Base-by-base conservation (phyloP, 2,797 vertebrate species). In the Protosalanx chinensis region DNA sequence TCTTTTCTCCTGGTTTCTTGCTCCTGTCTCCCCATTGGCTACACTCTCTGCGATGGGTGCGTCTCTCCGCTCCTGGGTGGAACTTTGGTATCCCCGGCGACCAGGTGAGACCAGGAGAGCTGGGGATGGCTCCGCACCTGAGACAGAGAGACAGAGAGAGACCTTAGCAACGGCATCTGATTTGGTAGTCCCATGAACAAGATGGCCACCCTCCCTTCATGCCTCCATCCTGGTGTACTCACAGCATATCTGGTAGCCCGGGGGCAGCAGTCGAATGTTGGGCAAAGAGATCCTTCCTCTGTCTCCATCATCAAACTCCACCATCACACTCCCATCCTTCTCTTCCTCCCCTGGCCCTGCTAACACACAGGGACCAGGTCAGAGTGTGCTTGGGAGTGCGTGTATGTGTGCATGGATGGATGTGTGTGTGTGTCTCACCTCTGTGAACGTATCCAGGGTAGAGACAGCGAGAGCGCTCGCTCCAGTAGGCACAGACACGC, bases 301-400 rank as follows among this genome's bases (percentile, higher is more conserved):
- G 88, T 99, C 97, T 30, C 97, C 97, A 0, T 99, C 97, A 0
- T 99, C 97, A 35, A 98, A 99, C 83, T 98, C 96, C 74, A 99
- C 96, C 86, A 97, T 92, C 74, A 98, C 95, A 0, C 94, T 94
- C 23, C 94, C 93, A 10, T 94, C 81, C 56, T 96, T 95, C 3
- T 96, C 95, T 59, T 96, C 95, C 53, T 98, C 96, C 12, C 94
- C 93, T 0, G 88, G 82, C 72, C 90, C 86, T 65, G 89, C 92
- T 92, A n/a, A 69, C 64, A 23, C 58, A 29, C 58, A 59, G 32
- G 16, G 3, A 33, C 16, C 61, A 63, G 61, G 30, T 12, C 30
- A 16, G 2, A 1, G 12, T 53, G 7, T 27, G 33, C 49, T 15
- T 51, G 30, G 53, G 46, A 53, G 61, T 20, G 5, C 1, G 70